Evolutionary conservation across 2,797 vertebrate genomes (phyloP).

Genomic region (Serranus cabrilla): DNA sequence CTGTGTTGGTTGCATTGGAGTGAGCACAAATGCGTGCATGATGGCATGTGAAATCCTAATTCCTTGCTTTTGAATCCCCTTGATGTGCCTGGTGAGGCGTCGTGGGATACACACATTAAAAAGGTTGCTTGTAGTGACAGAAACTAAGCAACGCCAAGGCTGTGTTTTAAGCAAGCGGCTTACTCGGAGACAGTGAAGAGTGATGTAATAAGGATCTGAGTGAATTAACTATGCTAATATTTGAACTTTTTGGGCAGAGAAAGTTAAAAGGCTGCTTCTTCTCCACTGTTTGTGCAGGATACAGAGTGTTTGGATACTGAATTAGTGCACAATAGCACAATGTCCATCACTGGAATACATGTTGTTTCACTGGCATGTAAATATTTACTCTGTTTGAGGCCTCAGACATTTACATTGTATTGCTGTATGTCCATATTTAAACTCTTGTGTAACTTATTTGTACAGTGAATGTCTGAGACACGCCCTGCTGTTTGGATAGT

Average conservation of each 20-base stretch:
- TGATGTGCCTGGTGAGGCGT: constrained; percentile 33
- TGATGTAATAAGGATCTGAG: constrained; percentile 6
- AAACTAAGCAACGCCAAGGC: constrained; percentile 50
- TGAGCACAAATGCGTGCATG: constrained; percentile 1
- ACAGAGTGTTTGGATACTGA: constrained; percentile 4
- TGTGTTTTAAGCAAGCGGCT: constrained; percentile 36
- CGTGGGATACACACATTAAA: constrained; percentile 28
- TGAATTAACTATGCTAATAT: constrained; percentile 21
- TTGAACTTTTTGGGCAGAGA: constrained; percentile 10
- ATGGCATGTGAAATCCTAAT: constrained; percentile 28
- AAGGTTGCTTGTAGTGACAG: constrained; percentile 55
- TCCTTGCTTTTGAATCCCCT: constrained; percentile 48
- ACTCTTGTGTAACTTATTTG: constrained; percentile 51
- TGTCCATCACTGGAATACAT: constrained; percentile 12
- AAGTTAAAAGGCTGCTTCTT: neutral
- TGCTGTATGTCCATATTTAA: constrained; percentile 45
- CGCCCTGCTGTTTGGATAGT: constrained; percentile 61
- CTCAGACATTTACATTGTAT: constrained; percentile 1
- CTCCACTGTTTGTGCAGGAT: constrained; percentile 12
- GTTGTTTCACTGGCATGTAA: constrained; percentile 22
- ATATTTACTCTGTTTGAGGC: constrained; percentile 49
- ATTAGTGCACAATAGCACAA: constrained; percentile 25
- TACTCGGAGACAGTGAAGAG: constrained; percentile 6
- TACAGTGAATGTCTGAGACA: constrained; percentile 42
- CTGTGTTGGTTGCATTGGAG: constrained; percentile 2